Evolutionary conservation across 64 coral and sea anemone species (phyloP), one percentile per base, ranked within the genome.

Genomic region (Astreopora myriophthalma): DNA sequence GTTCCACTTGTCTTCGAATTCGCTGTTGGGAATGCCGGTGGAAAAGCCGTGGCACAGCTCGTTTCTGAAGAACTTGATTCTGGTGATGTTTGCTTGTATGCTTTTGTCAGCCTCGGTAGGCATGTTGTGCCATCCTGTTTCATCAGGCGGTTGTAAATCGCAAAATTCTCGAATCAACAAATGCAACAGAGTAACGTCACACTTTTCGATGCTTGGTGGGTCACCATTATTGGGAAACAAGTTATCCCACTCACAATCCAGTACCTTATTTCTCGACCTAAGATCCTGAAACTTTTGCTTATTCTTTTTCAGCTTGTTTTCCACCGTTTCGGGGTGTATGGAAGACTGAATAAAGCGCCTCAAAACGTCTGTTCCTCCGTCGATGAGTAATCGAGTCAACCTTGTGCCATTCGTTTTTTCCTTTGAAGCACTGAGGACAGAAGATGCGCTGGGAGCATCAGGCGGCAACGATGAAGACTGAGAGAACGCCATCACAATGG

Each of bases 181-280:
- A 67, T 91, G 85, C 63, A 95, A 34, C 66, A 94, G 84, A 3
- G 87, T 79, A 25, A 94, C 90, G 57, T 94, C 93, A 64, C 86
- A 94, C n/a, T 74, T 17, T 1, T 26, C 68, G 2, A 37, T 86
- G 42, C 51, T 48, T 29, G 78, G 69, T 31, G 55, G 28, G 26
- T 67, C 78, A 32, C 79, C 93, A 17, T 79, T 39, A n/a, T 16
- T 3, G 26, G 86, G 92, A 76, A 64, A 94, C 55, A 94, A 64
- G 24, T 64, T 25, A 1, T 85, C n/a, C 92, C 93, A 94, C 30
- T 94, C 79, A 20, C 14, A 5, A 51, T 79, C 51, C 8, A 24
- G 35, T 25, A 94, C 5, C 8, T 71, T 48, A 17, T n/a, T 57
- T 8, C 29, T 94, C 1, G 29, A 31, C 26, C 75, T 85, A 10